phyloP scores from a whole-genome alignment of 1,140 invertebrate genomes.

The Asbolus verrucosus region DNA sequence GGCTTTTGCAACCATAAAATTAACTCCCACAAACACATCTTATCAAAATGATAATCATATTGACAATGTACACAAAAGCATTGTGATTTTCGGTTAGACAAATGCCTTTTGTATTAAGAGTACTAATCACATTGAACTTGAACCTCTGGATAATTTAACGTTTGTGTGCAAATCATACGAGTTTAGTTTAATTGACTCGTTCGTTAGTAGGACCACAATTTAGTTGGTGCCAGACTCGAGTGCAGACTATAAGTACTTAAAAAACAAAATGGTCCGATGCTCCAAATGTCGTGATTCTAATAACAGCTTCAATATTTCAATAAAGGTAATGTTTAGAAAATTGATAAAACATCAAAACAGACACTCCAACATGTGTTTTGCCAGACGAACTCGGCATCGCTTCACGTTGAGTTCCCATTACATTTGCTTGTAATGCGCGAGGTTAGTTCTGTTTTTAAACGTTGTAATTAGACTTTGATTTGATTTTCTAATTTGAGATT shows the following conservation, averaged over 20 bases:
- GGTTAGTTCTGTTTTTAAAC: constrained; percentile 10
- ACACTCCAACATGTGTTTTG: background rate
- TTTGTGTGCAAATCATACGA: background rate
- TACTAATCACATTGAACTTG: background rate
- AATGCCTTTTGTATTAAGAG: background rate
- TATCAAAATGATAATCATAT: no score
- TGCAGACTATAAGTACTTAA: background rate
- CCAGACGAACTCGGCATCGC: background rate
- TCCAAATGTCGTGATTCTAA: background rate
- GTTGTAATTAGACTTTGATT: background rate
- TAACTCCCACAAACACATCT: no score
- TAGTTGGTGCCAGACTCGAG: background rate
- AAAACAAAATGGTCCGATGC: constrained; percentile 1
- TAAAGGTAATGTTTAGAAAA: constrained; percentile 5
- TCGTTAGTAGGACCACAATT: background rate
- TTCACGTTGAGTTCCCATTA: background rate
- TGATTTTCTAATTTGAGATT: constrained; percentile 2
- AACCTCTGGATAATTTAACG: background rate
- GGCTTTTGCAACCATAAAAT: background rate
- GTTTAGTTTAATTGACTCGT: background rate
- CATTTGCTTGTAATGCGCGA: background rate
- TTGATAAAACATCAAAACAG: background rate
- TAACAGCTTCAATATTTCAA: background rate
- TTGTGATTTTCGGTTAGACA: no score
- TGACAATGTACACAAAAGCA: no score